Evolutionary conservation across 1,140 invertebrate species (phyloP).

Genomic region (Lepidurus couesii): DNA sequence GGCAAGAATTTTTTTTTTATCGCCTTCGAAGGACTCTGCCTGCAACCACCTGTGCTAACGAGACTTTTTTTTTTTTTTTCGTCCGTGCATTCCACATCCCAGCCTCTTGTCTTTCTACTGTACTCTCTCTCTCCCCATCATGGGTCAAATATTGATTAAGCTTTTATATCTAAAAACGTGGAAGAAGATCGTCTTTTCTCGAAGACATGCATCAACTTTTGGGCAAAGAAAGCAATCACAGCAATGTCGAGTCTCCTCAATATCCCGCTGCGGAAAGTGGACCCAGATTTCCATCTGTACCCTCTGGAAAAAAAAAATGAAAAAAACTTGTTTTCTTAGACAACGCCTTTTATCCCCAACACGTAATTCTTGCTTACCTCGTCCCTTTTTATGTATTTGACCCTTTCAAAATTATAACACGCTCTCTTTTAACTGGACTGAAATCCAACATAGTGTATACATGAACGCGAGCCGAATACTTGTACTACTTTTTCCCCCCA

Average conservation of each 20-base stretch:
- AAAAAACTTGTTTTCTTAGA: neutral
- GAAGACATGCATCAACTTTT: neutral
- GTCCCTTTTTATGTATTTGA: neutral
- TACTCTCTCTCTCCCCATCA: neutral
- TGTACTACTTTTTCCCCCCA: too few species aligned
- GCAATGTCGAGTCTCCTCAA: neutral
- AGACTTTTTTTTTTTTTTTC: neutral
- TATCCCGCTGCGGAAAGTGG: neutral
- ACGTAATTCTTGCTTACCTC: neutral
- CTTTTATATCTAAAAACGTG: neutral
- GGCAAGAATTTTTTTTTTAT: neutral
- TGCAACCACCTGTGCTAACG: neutral
- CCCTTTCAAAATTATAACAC: neutral
- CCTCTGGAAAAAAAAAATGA: too few species aligned
- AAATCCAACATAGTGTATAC: neutral
- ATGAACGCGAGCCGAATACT: neutral
- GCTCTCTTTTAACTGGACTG: neutral
- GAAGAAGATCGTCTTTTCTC: neutral
- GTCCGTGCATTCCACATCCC: neutral
- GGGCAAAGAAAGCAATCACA: neutral
- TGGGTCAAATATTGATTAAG: neutral
- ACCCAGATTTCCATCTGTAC: neutral
- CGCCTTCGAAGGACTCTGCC: neutral
- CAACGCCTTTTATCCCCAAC: neutral
- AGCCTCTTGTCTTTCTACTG: neutral